Evolutionary conservation across 2,797 vertebrate genomes (phyloP), one percentile per base, ranked within the genome.

Genomic region (Hippocampus kuda): DNA sequence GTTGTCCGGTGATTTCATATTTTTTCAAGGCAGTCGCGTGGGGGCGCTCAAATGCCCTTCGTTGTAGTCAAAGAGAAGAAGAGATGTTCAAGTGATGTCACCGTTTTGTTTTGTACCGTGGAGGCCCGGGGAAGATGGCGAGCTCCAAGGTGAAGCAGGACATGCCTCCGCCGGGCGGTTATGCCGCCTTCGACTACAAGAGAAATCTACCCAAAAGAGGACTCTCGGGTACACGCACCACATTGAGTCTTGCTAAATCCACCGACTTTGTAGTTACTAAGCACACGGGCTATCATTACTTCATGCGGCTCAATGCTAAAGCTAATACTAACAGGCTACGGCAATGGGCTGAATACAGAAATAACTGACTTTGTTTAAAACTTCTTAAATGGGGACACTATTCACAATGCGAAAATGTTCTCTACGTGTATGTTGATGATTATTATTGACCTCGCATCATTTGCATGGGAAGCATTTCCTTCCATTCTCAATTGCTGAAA

Each of bases 71-170:
- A 1, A 30, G 0, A 38, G 79, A 85, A 74, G 65, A 81, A 86
- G 85, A 11, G 5, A 1, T 0, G 0, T 0, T 0, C 3, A 0
- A 0, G 22, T 66, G 74, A 79, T 80, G 78, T 82, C 73, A 75
- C 20, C 48, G 0, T 9, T 5, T 24, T 80, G 71, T 72, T 74
- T 70, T 48, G 67, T 63, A 16, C 65, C 3, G 63, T 2, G 42
- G 67, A 20, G 56, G 63, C 69, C 0, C 60, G 68, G 68, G 70
- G 10, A 92, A 89, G 76, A 95, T 96, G 94, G 93, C 94, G 89
- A 90, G 91, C 34, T 87, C 89, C 87, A 97, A 98, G 96, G 96
- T 98, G 96, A 98, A 94, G 91, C 96, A 98, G 94, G 96, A 98
- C 94, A 96, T 98, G 94, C 89, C 96, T 77, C 96, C 96, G 16